phyloP scores from a whole-genome alignment of 1,140 invertebrate genomes.

The Drepana arcuata region DNA sequence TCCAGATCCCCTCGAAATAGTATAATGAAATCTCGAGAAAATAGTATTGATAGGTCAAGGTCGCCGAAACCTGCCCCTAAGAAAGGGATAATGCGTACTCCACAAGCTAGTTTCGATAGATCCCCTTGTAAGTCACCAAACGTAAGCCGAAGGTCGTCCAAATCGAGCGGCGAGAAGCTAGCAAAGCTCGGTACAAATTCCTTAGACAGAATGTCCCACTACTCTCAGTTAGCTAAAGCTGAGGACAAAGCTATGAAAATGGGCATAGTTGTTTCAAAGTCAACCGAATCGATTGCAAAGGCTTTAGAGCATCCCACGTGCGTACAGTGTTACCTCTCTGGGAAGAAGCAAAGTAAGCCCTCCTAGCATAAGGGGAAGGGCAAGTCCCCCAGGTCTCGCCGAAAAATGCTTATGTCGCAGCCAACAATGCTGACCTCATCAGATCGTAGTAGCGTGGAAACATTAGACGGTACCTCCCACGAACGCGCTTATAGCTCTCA shows the following conservation, averaged over 20 bases:
- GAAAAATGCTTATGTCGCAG: conserved; percentile 45
- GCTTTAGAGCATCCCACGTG: conserved; percentile 77
- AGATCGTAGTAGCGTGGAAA: conserved; percentile 63
- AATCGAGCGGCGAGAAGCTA: conserved; percentile 61
- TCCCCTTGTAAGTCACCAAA: conserved; percentile 67
- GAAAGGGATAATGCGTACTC: conserved; percentile 68
- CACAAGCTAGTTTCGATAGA: conserved; percentile 63
- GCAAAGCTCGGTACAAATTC: conserved; percentile 67
- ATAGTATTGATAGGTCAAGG: conserved; percentile 49
- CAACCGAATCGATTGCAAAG: conserved; percentile 68
- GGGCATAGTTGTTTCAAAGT: conserved; percentile 69
- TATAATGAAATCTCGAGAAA: conserved; percentile 63
- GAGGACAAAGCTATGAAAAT: conserved; percentile 70
- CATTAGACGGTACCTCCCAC: conserved; percentile 40
- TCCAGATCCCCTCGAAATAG: conserved; percentile 55
- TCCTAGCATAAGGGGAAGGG: conserved; percentile 75
- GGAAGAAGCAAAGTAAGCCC: conserved; percentile 73
- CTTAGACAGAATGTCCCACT: conserved; percentile 63
- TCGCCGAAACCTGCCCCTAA: conserved; percentile 65
- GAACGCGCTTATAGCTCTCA: conserved; percentile 38
- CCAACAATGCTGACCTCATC: conserved; percentile 54
- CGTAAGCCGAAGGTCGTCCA: conserved; percentile 57
- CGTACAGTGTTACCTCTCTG: conserved; percentile 76
- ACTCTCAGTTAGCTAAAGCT: conserved; percentile 63
- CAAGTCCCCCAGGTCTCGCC: conserved; percentile 67